Evolutionary conservation across 1,140 invertebrate species (phyloP).

Genomic region (Rhopalosiphum padi): DNA sequence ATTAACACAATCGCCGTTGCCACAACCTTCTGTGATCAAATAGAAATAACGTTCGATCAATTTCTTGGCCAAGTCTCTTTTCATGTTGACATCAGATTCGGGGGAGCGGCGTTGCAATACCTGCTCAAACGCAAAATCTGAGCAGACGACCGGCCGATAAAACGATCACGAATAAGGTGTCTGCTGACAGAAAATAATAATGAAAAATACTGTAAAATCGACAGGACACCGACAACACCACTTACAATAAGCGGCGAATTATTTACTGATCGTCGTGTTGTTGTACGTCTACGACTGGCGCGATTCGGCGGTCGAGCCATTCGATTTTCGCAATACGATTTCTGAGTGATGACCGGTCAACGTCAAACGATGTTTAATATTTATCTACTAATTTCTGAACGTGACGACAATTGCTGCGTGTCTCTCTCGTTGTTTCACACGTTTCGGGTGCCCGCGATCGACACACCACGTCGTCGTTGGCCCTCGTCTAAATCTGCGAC

Average conservation of each 20-base stretch:
- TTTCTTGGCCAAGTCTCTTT: conserved; percentile 84
- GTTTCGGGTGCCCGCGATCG: neutral
- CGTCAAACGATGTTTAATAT: neutral
- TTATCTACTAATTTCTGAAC: neutral
- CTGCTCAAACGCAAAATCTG: neutral
- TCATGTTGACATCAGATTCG: conserved; percentile 68
- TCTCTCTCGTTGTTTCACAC: neutral
- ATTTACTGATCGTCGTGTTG: neutral
- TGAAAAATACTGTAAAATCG: neutral
- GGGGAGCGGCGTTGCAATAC: neutral
- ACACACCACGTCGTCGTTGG: neutral
- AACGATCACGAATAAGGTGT: neutral
- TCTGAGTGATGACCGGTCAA: neutral
- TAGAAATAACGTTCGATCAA: conserved; percentile 92
- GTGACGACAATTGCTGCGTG: neutral
- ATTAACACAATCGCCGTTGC: conserved; percentile 83
- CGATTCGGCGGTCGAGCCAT: neutral
- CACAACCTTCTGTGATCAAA: conserved; percentile 89
- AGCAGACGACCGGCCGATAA: too few species aligned
- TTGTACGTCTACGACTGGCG: neutral
- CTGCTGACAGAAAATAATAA: neutral
- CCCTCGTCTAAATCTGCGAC: neutral
- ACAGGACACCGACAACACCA: neutral
- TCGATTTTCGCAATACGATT: neutral
- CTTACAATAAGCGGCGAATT: neutral